Evolutionary conservation across 1,140 invertebrate genomes (phyloP).

Genomic region (Drosophila nigromelanica): DNA sequence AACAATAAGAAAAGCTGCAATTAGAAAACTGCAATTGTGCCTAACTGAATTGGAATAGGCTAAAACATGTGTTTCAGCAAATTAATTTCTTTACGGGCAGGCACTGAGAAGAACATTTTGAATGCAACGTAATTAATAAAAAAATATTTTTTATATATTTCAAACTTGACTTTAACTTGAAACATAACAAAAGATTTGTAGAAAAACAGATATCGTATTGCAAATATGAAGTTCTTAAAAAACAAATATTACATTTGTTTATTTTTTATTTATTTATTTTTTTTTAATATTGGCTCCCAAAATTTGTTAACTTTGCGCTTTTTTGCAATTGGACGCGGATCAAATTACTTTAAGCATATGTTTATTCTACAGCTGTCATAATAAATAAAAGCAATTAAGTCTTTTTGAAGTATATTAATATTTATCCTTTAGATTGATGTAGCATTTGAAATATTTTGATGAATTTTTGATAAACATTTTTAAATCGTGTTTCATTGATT

Average conservation of each 20-base stretch:
- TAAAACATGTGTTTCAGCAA: not conserved
- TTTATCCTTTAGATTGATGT: not conserved
- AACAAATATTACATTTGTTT: no score
- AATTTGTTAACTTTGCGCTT: not conserved
- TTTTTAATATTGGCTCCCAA: not conserved
- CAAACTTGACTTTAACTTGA: no score
- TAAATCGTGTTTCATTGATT: no score
- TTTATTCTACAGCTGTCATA: not conserved
- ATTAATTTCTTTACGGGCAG: not conserved
- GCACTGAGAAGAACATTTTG: no score
- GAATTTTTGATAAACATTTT: no score
- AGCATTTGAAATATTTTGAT: not conserved
- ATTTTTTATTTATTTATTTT: not conserved
- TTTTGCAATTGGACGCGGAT: not conserved
- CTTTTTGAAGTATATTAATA: not conserved
- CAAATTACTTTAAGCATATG: not conserved
- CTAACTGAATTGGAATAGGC: slow-evolving; percentile 2
- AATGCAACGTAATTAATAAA: not conserved
- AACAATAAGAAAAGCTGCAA: not conserved
- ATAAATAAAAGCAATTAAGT: not conserved
- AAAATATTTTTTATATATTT: no score
- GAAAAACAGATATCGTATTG: no score
- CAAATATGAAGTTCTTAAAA: no score
- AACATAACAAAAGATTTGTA: no score
- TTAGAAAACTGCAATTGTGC: slow-evolving; percentile 2